Evolutionary conservation across 2,888 invertebrate genomes (phyloP), one percentile per base, ranked within the genome.

Genomic region (Byasa hedistus): DNA sequence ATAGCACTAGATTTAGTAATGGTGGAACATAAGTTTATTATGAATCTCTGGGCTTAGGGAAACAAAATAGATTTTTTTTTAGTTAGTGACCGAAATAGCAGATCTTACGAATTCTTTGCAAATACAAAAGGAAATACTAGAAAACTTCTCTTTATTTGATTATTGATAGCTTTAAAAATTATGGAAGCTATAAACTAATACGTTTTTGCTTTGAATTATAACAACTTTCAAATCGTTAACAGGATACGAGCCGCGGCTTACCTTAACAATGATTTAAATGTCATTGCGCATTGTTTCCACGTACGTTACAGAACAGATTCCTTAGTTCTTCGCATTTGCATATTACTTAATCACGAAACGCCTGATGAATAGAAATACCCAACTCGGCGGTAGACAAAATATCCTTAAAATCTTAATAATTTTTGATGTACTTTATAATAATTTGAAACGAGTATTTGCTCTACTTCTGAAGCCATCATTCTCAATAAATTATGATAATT

Each of bases 291-390:
- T 36, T 66, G 21, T 61, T 51, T 52, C 39, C 65, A 66, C 65
- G 65, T 66, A 61, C 65, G 27, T 61, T 61, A 51, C 61, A 61
- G 61, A 52, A 57, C 61, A 51, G 27, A 66, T 66, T 66, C 65
- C 61, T 57, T 36, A 56, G 61, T 27, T 65, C 27, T 23, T 57
- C 24, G 48, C 39, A 27, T 66, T 56, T 59, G 58, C 22, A n/a
- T 66, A 27, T 66, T 66, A 55, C 58, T 58, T 54, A 62, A 62
- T 48, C 52, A 32, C 21, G 17, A 24, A 23, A 59, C 62, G 48
- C 17, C 22, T 58, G 36, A 59, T 23, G 66, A 55, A 55, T 66
- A 48, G 27, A 21, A 44, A 24, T 54, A n/a, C 52, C 4, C 15
- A 59, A 48, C 24, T n/a, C 15, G 24, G 8, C 19, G n/a, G 5